phyloP scores from a whole-genome alignment of 2,888 invertebrate genomes.

The Malacosoma neustria region DNA sequence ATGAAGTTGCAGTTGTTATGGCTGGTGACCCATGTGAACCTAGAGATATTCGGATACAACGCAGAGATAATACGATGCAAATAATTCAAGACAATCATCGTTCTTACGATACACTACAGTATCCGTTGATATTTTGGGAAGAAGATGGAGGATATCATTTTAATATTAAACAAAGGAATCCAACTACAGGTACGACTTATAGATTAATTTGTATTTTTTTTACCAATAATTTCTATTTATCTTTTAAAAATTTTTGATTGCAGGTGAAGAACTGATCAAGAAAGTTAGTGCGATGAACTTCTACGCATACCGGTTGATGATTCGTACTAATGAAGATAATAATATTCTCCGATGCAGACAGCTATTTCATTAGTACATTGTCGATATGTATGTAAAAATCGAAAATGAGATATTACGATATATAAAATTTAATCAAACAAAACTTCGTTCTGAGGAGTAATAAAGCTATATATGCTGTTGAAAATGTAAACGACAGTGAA shows the following conservation, averaged over 20 bases:
- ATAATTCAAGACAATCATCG: constrained; percentile 10
- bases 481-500: background rate
- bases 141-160: constrained; percentile 15
- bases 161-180: constrained; percentile 14
- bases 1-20: constrained; percentile 24
- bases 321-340: constrained; percentile 9
- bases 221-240: no score
- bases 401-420: constrained; percentile 11
- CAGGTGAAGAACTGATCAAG: no score
- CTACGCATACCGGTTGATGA: constrained; percentile 17
- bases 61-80: constrained; percentile 5
- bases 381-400: constrained; percentile 14
- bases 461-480: constrained; percentile 9
- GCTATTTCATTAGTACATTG: constrained; percentile 10
- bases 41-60: constrained; percentile 11
- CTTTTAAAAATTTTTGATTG: no score
- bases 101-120: constrained; percentile 17
- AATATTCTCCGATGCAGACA: constrained; percentile 9
- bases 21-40: constrained; percentile 22
- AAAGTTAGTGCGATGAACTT: constrained; percentile 16
- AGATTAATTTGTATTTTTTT: no score
- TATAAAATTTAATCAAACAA: constrained; percentile 9
- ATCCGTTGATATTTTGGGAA: constrained; percentile 21
- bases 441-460: constrained; percentile 13
- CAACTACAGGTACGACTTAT: constrained; percentile 14